Percentiles rank a stretch among this genome's conserved stretches.
phyloP scores from a whole-genome alignment of 2,888 invertebrate genomes.

The Colostygia pectinataria region DNA sequence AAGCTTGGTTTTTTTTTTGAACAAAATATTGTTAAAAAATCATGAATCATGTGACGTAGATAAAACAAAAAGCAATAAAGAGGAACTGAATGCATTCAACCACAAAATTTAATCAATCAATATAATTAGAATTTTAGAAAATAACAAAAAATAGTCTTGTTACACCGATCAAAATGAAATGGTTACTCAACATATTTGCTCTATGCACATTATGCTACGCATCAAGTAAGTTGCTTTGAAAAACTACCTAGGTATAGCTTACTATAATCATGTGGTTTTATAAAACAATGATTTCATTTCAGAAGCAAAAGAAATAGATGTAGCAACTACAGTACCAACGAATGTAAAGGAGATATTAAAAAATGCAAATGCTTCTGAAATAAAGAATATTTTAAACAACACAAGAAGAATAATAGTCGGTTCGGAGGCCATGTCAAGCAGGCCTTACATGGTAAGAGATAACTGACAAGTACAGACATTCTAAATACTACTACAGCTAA shows the following conservation, averaged over 20 bases:
- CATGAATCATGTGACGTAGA: constrained; percentile 1
- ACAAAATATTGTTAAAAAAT: neutral
- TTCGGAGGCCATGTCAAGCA: constrained; percentile 40
- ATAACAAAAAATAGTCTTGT: constrained; percentile 15
- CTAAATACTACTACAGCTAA: too few species aligned
- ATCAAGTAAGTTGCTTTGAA: constrained; percentile 12
- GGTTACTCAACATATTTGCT: constrained; percentile 7
- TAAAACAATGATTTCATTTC: constrained; percentile 23
- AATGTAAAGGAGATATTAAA: constrained; percentile 46
- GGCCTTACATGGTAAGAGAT: constrained; percentile 63
- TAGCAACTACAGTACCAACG: constrained; percentile 48
- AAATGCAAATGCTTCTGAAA: constrained; percentile 45
- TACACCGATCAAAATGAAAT: constrained; percentile 27
- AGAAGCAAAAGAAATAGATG: constrained; percentile 46
- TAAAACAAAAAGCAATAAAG: constrained; percentile 7
- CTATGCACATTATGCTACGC: constrained; percentile 7
- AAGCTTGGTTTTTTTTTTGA: too few species aligned
- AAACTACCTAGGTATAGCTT: too few species aligned
- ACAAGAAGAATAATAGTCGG: constrained; percentile 60
- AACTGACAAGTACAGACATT: too few species aligned
- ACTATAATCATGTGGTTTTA: too few species aligned
- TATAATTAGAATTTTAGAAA: constrained; percentile 1
- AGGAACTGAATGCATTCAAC: constrained; percentile 4
- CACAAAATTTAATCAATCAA: constrained; percentile 14
- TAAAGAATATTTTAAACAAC: constrained; percentile 44